A percentile compares a stretch with the other conserved stretches of the same genome.
Conservation (phyloP, 2,888 invertebrate genomes). For the Lymantria monacha region DNA sequence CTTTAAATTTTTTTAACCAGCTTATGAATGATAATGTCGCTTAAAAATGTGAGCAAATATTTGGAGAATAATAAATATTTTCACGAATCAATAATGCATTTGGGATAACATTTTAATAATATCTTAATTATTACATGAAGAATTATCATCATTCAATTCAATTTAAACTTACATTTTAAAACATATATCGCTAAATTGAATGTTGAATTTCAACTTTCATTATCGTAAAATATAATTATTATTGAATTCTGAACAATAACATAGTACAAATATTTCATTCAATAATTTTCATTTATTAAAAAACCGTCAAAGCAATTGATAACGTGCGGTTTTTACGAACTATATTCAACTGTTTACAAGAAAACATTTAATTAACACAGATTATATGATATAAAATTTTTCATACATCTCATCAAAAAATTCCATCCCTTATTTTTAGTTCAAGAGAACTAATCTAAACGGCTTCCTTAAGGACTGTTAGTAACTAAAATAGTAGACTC, state of each 20-base stretch:
- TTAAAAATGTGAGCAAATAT: too few relatives aligned
- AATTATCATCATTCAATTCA: too few relatives aligned
- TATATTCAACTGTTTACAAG: not conserved
- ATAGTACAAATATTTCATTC: not conserved
- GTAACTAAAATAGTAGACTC: conserved; percentile 10
- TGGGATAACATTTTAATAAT: too few relatives aligned
- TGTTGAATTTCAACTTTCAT: conserved; percentile 6
- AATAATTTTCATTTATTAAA: not conserved
- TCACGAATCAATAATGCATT: too few relatives aligned
- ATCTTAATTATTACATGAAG: too few relatives aligned
- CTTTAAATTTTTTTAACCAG: too few relatives aligned
- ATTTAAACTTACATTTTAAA: conserved; percentile 11
- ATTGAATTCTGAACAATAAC: not conserved
- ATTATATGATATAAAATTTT: conserved; percentile 1
- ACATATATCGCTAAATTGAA: conserved; percentile 21
- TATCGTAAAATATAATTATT: conserved; percentile 2
- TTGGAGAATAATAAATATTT: too few relatives aligned
- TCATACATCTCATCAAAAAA: conserved; percentile 2
- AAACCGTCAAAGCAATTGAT: not conserved
- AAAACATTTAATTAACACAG: conserved; percentile 13
- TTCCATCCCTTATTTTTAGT: conserved; percentile 30
- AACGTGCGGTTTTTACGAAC: not conserved
- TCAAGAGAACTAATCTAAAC: conserved; percentile 11
- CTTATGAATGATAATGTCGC: too few relatives aligned
- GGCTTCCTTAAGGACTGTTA: conserved; percentile 12